phyloP scores from a whole-genome alignment of 2,888 invertebrate genomes.

The Drosophila fulvimacula region DNA sequence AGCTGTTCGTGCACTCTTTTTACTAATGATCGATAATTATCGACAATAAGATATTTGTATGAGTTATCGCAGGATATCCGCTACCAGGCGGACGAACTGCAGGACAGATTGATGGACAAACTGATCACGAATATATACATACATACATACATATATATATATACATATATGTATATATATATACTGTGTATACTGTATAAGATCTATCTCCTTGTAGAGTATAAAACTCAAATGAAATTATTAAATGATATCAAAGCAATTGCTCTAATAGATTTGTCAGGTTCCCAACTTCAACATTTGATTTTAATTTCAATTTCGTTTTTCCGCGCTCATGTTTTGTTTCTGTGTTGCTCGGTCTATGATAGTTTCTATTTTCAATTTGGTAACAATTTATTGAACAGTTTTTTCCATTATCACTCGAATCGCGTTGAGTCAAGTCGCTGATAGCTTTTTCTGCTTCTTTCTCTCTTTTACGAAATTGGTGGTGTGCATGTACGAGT shows the following conservation, averaged over 20 bases:
- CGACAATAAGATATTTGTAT: too few species aligned
- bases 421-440: conserved; percentile 2
- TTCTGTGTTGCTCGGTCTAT: background rate
- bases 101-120: too few species aligned
- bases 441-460: conserved; percentile 6
- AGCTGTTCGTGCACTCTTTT: too few species aligned
- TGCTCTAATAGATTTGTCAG: conserved; percentile 38
- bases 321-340: conserved; percentile 11
- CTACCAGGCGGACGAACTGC: too few species aligned
- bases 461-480: conserved; percentile 46
- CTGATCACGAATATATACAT: too few species aligned
- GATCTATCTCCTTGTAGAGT: background rate
- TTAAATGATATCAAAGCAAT: conserved; percentile 31
- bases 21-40: too few species aligned
- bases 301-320: conserved; percentile 4
- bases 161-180: too few species aligned
- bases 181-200: too few species aligned
- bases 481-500: conserved; percentile 47
- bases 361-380: conserved; percentile 21
- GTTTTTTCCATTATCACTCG: conserved; percentile 51
- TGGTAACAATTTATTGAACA: conserved; percentile 33
- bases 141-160: too few species aligned
- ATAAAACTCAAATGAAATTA: background rate
- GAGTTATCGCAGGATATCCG: too few species aligned
- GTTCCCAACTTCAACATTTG: conserved; percentile 3